Evolutionary conservation across 2,888 invertebrate species (phyloP).

Genomic region (Mesorhabditis belari): DNA sequence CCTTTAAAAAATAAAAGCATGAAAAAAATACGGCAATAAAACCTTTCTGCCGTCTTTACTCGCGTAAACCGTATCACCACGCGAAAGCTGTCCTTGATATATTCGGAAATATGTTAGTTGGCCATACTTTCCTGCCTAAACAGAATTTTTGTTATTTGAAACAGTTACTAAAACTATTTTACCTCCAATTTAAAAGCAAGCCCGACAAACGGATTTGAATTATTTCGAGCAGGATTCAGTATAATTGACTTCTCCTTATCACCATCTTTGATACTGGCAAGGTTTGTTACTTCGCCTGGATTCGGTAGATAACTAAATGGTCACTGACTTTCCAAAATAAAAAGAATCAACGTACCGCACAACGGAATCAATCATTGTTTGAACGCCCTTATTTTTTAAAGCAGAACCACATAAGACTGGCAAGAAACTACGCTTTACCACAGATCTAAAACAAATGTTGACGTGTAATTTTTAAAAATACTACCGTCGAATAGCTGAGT

Average conservation of each 20-base stretch:
- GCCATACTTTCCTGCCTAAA: slow-evolving; percentile 78
- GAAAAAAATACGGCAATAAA: not conserved
- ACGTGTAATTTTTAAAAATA: slow-evolving; percentile 60
- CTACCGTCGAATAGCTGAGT: slow-evolving; percentile 72
- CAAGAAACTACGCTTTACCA: slow-evolving; percentile 52
- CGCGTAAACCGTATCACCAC: slow-evolving; percentile 80
- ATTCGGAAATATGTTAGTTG: slow-evolving; percentile 94
- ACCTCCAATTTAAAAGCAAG: slow-evolving; percentile 92
- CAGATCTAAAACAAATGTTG: too few species aligned
- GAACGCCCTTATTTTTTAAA: slow-evolving; percentile 94
- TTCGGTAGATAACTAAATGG: slow-evolving; percentile 72
- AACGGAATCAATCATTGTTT: slow-evolving; percentile 83
- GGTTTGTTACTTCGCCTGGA: slow-evolving; percentile 81
- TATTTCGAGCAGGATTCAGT: slow-evolving; percentile 65
- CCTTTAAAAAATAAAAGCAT: slow-evolving; percentile 62
- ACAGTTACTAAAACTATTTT: not conserved
- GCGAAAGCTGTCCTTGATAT: slow-evolving; percentile 80
- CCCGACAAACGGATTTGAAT: slow-evolving; percentile 72
- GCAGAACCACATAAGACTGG: slow-evolving; percentile 68
- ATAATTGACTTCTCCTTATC: slow-evolving; percentile 30
- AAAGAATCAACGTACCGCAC: slow-evolving; percentile 56
- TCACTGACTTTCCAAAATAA: not conserved
- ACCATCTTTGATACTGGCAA: slow-evolving; percentile 57
- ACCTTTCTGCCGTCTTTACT: slow-evolving; percentile 69
- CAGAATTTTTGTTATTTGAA: not conserved